Base-by-base conservation (phyloP, 2,888 invertebrate genomes). In the Alloplasta piceator region DNA sequence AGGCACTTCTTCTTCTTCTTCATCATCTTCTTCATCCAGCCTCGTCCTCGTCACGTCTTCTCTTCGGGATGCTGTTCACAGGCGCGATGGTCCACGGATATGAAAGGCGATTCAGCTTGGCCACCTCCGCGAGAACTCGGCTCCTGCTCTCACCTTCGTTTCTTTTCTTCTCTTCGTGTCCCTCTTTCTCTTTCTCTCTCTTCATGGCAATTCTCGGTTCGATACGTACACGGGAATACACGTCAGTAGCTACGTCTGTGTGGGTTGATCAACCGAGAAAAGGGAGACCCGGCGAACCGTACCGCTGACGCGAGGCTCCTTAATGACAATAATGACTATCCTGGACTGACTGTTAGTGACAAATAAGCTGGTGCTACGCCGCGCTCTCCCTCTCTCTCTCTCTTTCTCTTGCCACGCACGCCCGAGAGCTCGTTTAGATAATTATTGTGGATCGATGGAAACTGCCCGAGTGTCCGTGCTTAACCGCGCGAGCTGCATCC, bases 361-460 rank as follows among this genome's bases (percentile, higher is more conserved):
- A 90, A 90, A 90, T 89, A 89, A 89, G 88, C 88, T 85, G 83
- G 83, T 80, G 82, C 85, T 55, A 41, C 16, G 52, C 64, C 14
- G 12, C 48, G 50, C 38, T 43, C 66, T 12, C 58, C 39, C 58
- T 4, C 2, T n/a, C 39, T 50, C 38, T 63, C 38, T 58, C 55
- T 66, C 52, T 46, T 64, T 48, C 72, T 76, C 56, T 67, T 48
- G 55, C 67, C 52, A 72, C 76, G 66, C 79, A 52, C 66, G 70
- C 56, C 85, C 1, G 26, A 26, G 86, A 85, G 86, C 86, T 87
- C 87, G 86, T 86, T 86, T 81, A 80, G 88, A 88, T 89, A 88
- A 89, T 88, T 87, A 88, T 88, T 87, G 87, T 85, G 86, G 83
- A 86, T 87, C 86, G 86, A 85, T 83, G 83, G 77, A 82, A 77